These are phyloP conservation scores for Ochropleura plecta DNA, from an alignment of 2,888 invertebrate genomes.

Conservation along the genomic window DNA sequence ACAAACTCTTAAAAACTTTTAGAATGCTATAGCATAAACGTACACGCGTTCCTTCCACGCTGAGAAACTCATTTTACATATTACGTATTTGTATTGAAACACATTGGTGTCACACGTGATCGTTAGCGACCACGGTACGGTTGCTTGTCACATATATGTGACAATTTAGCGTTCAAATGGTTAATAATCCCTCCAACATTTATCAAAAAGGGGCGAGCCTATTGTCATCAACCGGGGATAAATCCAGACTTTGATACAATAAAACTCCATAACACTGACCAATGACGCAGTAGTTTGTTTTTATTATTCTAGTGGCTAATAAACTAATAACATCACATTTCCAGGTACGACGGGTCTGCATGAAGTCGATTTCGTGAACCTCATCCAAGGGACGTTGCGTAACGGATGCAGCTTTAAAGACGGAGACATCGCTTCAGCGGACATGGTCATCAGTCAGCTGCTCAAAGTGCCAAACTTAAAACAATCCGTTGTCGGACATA, in stretches of 20 bases:
- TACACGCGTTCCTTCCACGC: no score
- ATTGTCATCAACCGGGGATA: no score
- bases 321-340: constrained; percentile 9
- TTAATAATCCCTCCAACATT: neutral
- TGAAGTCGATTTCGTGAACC: constrained; percentile 71
- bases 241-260: no score
- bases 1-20: no score
- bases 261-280: no score
- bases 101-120: no score
- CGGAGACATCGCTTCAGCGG: constrained; percentile 73
- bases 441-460: constrained; percentile 73
- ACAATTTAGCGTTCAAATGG: neutral
- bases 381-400: constrained; percentile 70
- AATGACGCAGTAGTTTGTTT: neutral
- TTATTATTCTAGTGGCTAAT: neutral
- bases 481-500: constrained; percentile 69
- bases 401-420: constrained; percentile 58
- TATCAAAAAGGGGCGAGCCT: no score
- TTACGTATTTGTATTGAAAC: no score
- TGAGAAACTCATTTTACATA: no score
- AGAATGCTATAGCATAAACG: no score
- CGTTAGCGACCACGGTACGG: no score
- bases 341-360: constrained; percentile 57
- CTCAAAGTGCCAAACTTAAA: constrained; percentile 75
- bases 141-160: no score